Evolutionary conservation across 2,888 invertebrate species (phyloP), one percentile per base, ranked within the genome.

Genomic region (Macrosoma leucophasiata): DNA sequence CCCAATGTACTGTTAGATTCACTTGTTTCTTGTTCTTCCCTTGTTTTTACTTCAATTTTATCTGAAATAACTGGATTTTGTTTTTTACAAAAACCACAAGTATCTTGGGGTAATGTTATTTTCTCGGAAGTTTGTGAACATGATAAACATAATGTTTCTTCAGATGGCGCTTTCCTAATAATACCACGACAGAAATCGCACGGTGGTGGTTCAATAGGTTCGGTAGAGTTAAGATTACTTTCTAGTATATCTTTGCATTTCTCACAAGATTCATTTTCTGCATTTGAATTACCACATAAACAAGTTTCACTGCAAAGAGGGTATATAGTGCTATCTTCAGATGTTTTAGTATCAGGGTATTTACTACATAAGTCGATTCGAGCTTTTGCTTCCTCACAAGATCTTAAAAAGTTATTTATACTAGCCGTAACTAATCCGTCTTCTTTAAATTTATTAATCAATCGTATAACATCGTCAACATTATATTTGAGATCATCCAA

Each of bases 361-460:
- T 12, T 27, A 29, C 46, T 40, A 2, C 39, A 43, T 4, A 22
- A 2, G 4, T 50, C 42, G 9, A 58, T 49, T 34, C 47, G 56
- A 14, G 31, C 34, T 44, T 56, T 63, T 1, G 52, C 47, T 21
- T 12, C 15, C 31, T 50, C 37, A 32, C 60, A 59, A 8, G 52
- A 43, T 29, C 47, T 43, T 22, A 61, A 36, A 31, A 63, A 56
- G 2, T 50, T 43, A 24, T 57, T 52, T 2, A 64, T 36, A 10
- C 55, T 62, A 0, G 43, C 28, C 4, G 55, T 41, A 13, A 50
- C 33, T 13, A 55, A 10, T 4, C 56, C 56, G 13, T 52, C 46
- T 2, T 33, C 39, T 38, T 55, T 58, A 12, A 59, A 54, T 35
- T 52, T 50, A 2, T 36, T 34, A 19, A 68, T 48, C 18, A 55